phyloP scores from a whole-genome alignment of 2,888 invertebrate species.

The Graphium colonna region DNA sequence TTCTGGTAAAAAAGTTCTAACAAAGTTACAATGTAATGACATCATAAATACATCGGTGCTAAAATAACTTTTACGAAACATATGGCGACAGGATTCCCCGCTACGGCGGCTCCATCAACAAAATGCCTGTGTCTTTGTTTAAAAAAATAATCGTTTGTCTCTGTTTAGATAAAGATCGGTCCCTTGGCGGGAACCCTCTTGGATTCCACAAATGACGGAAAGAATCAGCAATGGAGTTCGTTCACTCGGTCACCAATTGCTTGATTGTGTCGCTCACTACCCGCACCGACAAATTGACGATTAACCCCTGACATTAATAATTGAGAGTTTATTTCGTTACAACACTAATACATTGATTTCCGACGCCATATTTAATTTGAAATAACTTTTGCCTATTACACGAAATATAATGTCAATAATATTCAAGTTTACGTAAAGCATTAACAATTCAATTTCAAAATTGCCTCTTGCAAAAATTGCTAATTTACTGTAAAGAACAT shows the following conservation, averaged over 20 bases:
- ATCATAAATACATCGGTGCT: too few species aligned
- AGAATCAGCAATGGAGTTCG: slow-evolving; percentile 32
- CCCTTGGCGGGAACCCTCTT: slow-evolving; percentile 10
- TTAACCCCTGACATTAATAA: slow-evolving; percentile 33
- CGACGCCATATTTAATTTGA: slow-evolving; percentile 1
- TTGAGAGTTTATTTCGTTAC: slow-evolving; percentile 23
- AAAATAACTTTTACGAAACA: too few species aligned
- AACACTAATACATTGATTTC: slow-evolving; percentile 14
- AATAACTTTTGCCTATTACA: background rate
- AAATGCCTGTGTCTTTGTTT: background rate
- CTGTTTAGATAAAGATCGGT: slow-evolving; percentile 8
- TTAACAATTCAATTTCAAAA: too few species aligned
- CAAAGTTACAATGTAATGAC: background rate
- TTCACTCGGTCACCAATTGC: slow-evolving; percentile 40
- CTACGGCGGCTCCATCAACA: background rate
- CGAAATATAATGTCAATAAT: background rate
- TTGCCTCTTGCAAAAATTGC: too few species aligned
- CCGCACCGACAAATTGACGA: slow-evolving; percentile 40
- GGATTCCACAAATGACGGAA: slow-evolving; percentile 19
- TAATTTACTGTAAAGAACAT: too few species aligned
- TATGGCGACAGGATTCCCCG: too few species aligned
- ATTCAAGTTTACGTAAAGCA: too few species aligned
- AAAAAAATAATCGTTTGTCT: background rate
- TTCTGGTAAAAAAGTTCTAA: background rate
- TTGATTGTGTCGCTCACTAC: slow-evolving; percentile 34